Conservation (phyloP, 2,113 vertebrate species). For the Daphoenositta chrysoptera region DNA sequence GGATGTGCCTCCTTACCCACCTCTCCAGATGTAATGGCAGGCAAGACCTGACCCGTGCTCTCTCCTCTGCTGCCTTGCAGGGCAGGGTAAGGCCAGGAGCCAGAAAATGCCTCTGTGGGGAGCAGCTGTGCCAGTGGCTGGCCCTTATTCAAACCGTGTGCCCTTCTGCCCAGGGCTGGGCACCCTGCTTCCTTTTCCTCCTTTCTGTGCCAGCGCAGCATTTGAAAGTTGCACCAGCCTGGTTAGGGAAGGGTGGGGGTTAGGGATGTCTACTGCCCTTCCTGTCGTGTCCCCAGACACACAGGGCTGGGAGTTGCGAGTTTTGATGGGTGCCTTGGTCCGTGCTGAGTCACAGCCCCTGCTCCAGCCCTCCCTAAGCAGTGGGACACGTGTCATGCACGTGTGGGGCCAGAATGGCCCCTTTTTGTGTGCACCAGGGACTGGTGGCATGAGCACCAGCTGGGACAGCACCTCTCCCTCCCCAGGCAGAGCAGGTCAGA, state of each 20-base stretch:
- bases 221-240: background rate
- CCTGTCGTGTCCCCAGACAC: background rate
- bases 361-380: background rate
- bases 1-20: too few species aligned
- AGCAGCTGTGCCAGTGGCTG: too few species aligned
- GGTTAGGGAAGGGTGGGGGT: rapidly evolving
- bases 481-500: background rate
- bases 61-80: too few species aligned
- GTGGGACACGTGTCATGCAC: rapidly evolving
- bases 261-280: background rate
- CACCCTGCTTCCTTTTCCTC: background rate
- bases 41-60: too few species aligned
- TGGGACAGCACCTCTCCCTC: background rate
- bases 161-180: background rate
- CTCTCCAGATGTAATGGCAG: too few species aligned
- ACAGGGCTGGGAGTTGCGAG: background rate
- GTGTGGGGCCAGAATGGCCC: background rate
- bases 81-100: too few species aligned
- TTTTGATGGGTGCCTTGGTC: background rate
- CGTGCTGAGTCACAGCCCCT: too few species aligned
- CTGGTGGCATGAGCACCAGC: rapidly evolving
- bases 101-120: too few species aligned
- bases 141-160: background rate
- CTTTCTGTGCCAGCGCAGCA: rapidly evolving
- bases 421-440: rapidly evolving